phyloP scores from a whole-genome alignment of 2,797 vertebrate species.

The Gastrophryne carolinensis region DNA sequence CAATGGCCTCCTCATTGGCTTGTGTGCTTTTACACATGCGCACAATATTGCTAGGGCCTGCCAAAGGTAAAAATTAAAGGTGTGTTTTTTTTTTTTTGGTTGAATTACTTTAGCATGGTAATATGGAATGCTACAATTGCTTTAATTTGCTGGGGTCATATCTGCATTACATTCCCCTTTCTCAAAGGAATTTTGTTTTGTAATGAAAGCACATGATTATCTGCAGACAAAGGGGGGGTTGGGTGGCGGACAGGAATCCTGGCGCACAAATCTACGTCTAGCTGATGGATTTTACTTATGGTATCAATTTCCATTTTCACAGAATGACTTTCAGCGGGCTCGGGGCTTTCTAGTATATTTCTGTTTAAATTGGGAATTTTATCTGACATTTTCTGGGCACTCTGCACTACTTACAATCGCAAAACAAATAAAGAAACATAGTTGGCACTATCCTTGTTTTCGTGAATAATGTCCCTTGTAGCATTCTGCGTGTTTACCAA shows the following conservation, averaged over 20 bases:
- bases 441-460: not conserved
- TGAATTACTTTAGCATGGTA: not conserved
- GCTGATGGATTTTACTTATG: constrained; percentile 2
- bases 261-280: not conserved
- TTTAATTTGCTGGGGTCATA: not conserved
- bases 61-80: too few species aligned
- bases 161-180: constrained; percentile 18
- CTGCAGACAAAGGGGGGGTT: not conserved
- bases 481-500: not conserved
- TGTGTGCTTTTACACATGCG: too few species aligned
- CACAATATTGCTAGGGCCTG: too few species aligned
- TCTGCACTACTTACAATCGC: not conserved
- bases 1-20: too few species aligned
- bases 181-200: constrained; percentile 1
- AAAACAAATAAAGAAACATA: constrained; percentile 4
- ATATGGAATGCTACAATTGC: not conserved
- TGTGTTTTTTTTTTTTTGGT: too few species aligned
- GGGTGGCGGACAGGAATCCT: too few species aligned
- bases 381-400: constrained; percentile 27
- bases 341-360: too few species aligned
- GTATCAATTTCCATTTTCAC: not conserved
- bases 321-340: too few species aligned
- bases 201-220: not conserved
- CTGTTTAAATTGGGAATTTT: constrained; percentile 6
- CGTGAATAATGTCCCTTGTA: not conserved